Evolutionary conservation across 2,888 invertebrate genomes (phyloP).

Genomic region (Drosophila nigricruria): DNA sequence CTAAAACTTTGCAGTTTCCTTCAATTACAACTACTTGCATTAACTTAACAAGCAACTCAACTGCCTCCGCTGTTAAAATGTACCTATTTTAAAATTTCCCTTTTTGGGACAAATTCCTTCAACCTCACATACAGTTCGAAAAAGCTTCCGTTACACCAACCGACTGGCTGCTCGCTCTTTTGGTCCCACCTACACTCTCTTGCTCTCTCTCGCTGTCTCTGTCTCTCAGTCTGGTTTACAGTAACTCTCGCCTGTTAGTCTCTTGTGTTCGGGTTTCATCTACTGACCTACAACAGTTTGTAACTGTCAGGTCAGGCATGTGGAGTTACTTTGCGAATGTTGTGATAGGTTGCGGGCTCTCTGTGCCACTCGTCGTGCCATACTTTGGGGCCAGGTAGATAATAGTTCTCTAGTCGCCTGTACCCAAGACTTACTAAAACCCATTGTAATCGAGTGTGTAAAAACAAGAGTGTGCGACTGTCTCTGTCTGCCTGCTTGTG

Average conservation of each 20-base stretch:
- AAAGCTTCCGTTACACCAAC: conserved; percentile 40
- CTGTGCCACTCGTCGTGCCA: conserved; percentile 38
- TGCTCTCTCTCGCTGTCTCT: conserved; percentile 14
- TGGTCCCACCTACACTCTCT: conserved; percentile 8
- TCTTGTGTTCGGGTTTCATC: conserved; percentile 43
- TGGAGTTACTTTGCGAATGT: conserved; percentile 65
- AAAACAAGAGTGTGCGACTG: conserved; percentile 4
- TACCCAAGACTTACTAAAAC: conserved; percentile 25
- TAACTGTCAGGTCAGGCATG: conserved; percentile 61
- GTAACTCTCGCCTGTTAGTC: conserved; percentile 20
- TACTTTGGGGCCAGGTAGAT: conserved; percentile 48
- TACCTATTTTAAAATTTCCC: conserved; percentile 41
- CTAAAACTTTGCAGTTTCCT: no score
- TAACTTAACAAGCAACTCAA: no score
- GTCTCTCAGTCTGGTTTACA: not conserved
- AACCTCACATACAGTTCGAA: conserved; percentile 40
- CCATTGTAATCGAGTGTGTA: conserved; percentile 40
- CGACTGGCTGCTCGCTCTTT: not conserved
- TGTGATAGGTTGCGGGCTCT: conserved; percentile 70
- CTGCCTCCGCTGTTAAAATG: conserved; percentile 2
- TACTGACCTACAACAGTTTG: conserved; percentile 70
- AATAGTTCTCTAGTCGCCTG: conserved; percentile 38
- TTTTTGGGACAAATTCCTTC: conserved; percentile 49
- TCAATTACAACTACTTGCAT: not conserved
- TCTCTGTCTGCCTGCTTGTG: not conserved